phyloP scores from a whole-genome alignment of 2,113 vertebrate genomes.

The Toxotes jaculatrix region DNA sequence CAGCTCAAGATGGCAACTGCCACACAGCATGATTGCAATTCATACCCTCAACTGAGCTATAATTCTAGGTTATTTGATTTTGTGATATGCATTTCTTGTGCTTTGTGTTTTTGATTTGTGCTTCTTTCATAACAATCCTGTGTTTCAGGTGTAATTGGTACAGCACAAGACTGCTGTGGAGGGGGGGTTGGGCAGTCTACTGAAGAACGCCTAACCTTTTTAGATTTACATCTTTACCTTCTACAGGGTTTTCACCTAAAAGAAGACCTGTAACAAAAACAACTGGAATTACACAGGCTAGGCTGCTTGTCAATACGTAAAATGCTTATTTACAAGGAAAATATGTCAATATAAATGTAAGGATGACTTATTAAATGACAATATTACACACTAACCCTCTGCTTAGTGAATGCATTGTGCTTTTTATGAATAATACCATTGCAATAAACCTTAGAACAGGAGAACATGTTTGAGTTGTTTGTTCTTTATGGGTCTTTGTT shows the following conservation, averaged over 20 bases:
- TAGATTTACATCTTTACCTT: not conserved
- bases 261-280: not conserved
- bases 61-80: too few relatives aligned
- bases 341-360: not conserved
- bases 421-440: not conserved
- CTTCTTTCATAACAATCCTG: not conserved
- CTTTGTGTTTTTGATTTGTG: not conserved
- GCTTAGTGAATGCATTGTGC: not conserved
- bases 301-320: not conserved
- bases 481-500: not conserved
- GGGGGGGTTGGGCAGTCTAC: too few relatives aligned
- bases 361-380: not conserved
- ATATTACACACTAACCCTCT: not conserved
- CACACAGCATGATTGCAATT: too few relatives aligned
- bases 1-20: too few relatives aligned
- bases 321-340: not conserved
- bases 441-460: slow-evolving; percentile 8
- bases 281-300: not conserved
- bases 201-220: not conserved
- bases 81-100: not conserved
- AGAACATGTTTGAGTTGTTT: not conserved
- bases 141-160: slow-evolving; percentile 24
- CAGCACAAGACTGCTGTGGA: not conserved
- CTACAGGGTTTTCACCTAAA: not conserved
- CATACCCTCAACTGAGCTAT: too few relatives aligned